These are phyloP conservation scores for Alectoris magna DNA, from an alignment of 2,797 vertebrate genomes.

Conservation along the genomic window DNA sequence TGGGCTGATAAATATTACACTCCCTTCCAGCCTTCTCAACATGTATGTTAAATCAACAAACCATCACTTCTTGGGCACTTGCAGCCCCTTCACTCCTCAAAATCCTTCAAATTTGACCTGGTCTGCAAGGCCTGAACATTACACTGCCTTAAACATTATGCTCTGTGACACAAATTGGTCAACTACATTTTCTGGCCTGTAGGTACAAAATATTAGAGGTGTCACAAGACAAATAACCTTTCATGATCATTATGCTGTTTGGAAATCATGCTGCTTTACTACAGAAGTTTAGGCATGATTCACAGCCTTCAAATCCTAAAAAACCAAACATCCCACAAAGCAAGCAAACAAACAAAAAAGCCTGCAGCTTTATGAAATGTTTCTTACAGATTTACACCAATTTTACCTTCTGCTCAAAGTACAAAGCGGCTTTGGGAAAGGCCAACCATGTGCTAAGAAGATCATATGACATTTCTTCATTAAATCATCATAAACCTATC, in stretches of 20 bases:
- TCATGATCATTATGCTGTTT: not conserved
- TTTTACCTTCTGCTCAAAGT: not conserved
- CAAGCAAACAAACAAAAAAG: not conserved
- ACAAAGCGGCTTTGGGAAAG: not conserved
- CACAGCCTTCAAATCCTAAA: not conserved
- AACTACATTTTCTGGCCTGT: not conserved
- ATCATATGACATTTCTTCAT: not conserved
- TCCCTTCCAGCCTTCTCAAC: not conserved
- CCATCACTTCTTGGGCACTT: not conserved
- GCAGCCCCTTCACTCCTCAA: not conserved
- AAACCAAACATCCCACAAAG: accelerated
- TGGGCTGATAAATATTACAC: not conserved
- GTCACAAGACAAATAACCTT: not conserved
- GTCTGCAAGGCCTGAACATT: not conserved
- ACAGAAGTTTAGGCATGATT: not conserved
- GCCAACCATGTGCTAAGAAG: not conserved
- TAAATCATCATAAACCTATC: not conserved
- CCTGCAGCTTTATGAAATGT: not conserved
- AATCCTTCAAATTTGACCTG: not conserved
- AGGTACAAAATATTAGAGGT: not conserved
- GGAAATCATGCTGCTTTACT: not conserved
- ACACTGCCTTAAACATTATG: not conserved
- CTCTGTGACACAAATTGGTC: not conserved
- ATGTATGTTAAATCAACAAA: not conserved
- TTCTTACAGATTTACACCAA: not conserved